Evolutionary conservation across 2,888 invertebrate species (phyloP).

Genomic region (Pharmacophagus antenor): DNA sequence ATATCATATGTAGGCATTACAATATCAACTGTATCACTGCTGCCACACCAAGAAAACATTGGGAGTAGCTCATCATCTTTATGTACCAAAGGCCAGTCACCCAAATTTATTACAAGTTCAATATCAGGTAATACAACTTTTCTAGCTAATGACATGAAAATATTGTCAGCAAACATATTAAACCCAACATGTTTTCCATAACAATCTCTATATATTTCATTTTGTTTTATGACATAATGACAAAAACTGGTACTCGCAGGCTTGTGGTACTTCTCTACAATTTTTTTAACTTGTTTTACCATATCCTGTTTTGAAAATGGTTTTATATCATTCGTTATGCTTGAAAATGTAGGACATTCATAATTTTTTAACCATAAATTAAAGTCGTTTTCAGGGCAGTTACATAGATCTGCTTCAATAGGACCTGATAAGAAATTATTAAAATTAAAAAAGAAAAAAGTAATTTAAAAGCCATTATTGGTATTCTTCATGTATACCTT

Average conservation of each 20-base stretch:
- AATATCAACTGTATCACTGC: constrained; percentile 91
- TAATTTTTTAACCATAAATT: constrained; percentile 84
- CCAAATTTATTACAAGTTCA: constrained; percentile 95
- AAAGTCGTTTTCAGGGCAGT: constrained; percentile 86
- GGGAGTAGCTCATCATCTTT: constrained; percentile 83
- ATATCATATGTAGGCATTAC: constrained; percentile 97
- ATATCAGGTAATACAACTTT: constrained; percentile 91
- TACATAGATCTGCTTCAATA: constrained; percentile 90
- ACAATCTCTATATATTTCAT: constrained; percentile 91
- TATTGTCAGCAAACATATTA: constrained; percentile 96
- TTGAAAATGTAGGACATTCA: constrained; percentile 84
- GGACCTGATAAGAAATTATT: constrained; percentile 72
- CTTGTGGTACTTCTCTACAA: constrained; percentile 86
- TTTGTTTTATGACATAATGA: constrained; percentile 92
- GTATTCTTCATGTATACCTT: constrained; percentile 70
- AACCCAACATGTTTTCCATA: constrained; percentile 97
- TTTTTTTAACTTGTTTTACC: constrained; percentile 81
- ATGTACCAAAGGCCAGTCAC: constrained; percentile 95
- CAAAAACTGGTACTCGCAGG: constrained; percentile 93
- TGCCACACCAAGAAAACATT: constrained; percentile 98
- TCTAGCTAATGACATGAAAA: constrained; percentile 89
- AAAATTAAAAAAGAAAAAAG: not conserved
- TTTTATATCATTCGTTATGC: constrained; percentile 87
- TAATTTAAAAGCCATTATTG: not conserved
- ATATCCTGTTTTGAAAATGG: constrained; percentile 87